These are phyloP conservation scores for Diabrotica virgifera DNA, from an alignment of 1,140 invertebrate genomes.

Conservation along the genomic window DNA sequence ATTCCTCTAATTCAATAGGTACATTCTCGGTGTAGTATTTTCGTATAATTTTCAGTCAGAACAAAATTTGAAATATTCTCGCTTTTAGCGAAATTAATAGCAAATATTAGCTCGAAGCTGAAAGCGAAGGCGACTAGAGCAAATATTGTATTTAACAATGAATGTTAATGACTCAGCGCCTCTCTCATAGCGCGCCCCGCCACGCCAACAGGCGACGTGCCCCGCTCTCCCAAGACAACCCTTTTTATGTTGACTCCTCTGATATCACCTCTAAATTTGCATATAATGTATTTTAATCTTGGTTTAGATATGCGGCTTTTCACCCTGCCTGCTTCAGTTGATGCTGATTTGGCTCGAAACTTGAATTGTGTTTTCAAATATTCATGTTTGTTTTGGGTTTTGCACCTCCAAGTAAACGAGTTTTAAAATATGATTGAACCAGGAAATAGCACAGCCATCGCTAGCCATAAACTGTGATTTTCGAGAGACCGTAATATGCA, in stretches of 20 bases:
- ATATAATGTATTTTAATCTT: constrained; percentile 28
- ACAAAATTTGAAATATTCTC: constrained; percentile 28
- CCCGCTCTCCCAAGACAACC: constrained; percentile 31
- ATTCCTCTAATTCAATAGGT: no score
- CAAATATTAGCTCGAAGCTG: constrained; percentile 36
- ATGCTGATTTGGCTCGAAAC: neutral
- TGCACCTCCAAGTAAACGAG: neutral
- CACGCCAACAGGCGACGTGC: neutral
- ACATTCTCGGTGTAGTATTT: neutral
- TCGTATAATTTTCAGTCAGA: constrained; percentile 25
- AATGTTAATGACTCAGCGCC: constrained; percentile 33
- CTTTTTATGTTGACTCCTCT: constrained; percentile 34
- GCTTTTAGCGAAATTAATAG: constrained; percentile 37
- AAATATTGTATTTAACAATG: constrained; percentile 41
- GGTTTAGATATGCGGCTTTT: neutral
- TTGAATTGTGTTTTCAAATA: constrained; percentile 3
- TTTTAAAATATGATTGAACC: neutral
- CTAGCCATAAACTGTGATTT: no score
- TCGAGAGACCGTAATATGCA: no score
- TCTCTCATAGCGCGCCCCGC: constrained; percentile 12
- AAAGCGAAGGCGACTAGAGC: constrained; percentile 35
- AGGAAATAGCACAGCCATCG: no score
- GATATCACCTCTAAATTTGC: constrained; percentile 37
- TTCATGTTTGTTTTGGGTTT: constrained; percentile 1
- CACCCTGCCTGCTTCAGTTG: neutral